Base-by-base conservation (phyloP, 1,140 invertebrate species). In the Lineus longissimus region DNA sequence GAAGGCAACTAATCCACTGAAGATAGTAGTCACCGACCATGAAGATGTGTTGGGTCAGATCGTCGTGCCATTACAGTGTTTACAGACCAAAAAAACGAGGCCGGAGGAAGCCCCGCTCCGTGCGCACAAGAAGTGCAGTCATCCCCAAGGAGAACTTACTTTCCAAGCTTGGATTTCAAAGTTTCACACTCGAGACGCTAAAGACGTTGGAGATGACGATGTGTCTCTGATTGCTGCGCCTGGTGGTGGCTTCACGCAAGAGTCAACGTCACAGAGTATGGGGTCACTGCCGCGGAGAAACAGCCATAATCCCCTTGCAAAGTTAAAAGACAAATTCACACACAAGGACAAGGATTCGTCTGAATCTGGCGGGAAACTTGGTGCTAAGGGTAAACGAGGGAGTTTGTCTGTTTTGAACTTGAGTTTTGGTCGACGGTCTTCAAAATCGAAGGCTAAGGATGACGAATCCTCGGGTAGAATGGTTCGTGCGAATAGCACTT, bases 11-110 rank as follows among this genome's bases (percentile, higher is more conserved):
- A 73, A 78, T 59, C 69, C 75, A 57, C 70, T 75, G 4, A 78
- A 76, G 66, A 75, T 80, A 57, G 74, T 73, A 54, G 73, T 78
- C 2, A 80, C 74, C 19, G 78, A 80, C 47, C 78, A 76, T 57
- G 76, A 78, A 40, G 76, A 78, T 62, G 64, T 78, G 17, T 61
- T 80, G 30, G 78, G 78, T 27, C 75, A 78, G 57, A 63, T 80
- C 6, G 61, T 66, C 15, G 68, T 80, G 23, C 76, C 75, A 7
- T 58, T 78, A 1, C 65, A 69, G 1, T 47, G 55, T 31, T 19
- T 75, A 70, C 4, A 66, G 73, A 25, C 65, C 63, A 22, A 70
- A 66, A 27, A 59, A 62, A 41, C 72, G 73, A 45, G 74, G 73
- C 19, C 70, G 66, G 33, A 69, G 67, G 2, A n/a, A 23, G 57